Percentiles rank a stretch among this genome's conserved stretches.
Evolutionary conservation across 2,113 vertebrate genomes (phyloP).

Genomic region (Tragelaphus imberbis): DNA sequence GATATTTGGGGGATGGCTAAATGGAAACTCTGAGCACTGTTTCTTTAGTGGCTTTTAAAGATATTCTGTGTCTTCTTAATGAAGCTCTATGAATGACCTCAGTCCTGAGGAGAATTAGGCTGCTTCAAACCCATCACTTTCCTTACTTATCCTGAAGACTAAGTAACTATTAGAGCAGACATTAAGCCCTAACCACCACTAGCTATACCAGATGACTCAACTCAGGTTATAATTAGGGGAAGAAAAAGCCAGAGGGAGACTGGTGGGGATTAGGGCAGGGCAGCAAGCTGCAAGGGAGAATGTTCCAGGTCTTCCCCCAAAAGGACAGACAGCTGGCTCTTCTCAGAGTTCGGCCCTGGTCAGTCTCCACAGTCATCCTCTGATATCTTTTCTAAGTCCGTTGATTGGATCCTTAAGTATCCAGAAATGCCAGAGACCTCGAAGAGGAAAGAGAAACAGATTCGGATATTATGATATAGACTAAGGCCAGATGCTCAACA

Average conservation of each 20-base stretch:
- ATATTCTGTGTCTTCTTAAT: conserved; percentile 66
- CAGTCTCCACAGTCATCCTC: background rate
- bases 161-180: conserved; percentile 75
- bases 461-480: background rate
- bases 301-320: background rate
- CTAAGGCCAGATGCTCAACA: background rate
- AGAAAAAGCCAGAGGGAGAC: conserved; percentile 19
- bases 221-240: conserved; percentile 72
- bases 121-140: conserved; percentile 72
- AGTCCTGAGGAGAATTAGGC: conserved; percentile 60
- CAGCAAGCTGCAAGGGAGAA: conserved; percentile 9
- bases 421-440: background rate
- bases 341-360: background rate
- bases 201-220: conserved; percentile 67
- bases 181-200: conserved; percentile 70
- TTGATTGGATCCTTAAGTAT: background rate
- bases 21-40: conserved; percentile 66
- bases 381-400: background rate
- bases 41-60: conserved; percentile 69
- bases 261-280: background rate
- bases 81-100: conserved; percentile 70
- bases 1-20: conserved; percentile 64
- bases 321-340: background rate
- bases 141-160: conserved; percentile 67
- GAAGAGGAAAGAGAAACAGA: background rate